These are phyloP conservation scores for Scaptomyza flava DNA, from an alignment of 2,888 invertebrate genomes.

Conservation along the genomic window DNA sequence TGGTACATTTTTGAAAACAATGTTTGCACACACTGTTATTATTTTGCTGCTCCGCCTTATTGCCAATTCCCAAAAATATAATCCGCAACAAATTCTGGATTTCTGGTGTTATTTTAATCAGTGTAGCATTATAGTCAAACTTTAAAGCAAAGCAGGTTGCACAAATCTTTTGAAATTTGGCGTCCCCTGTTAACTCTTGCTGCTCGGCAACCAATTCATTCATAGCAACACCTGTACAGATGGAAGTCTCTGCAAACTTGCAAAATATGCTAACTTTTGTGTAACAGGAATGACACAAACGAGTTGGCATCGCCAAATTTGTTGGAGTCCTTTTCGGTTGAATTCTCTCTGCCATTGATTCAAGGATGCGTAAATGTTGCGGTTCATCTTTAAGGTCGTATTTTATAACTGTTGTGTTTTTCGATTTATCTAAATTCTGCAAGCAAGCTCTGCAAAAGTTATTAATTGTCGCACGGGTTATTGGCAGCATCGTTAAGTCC, in stretches of 20 bases:
- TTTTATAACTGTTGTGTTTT: neutral
- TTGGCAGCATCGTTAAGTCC: conserved; percentile 26
- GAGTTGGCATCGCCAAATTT: conserved; percentile 17
- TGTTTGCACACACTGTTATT: conserved; percentile 24
- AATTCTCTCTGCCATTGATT: conserved; percentile 15
- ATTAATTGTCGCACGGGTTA: conserved; percentile 41
- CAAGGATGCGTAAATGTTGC: conserved; percentile 20
- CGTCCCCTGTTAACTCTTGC: neutral
- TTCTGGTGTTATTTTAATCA: neutral
- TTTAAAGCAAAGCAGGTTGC: conserved; percentile 36
- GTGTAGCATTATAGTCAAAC: neutral
- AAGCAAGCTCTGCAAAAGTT: conserved; percentile 43
- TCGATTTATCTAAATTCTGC: conserved; percentile 25
- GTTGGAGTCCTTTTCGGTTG: neutral
- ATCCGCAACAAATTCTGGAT: conserved; percentile 20
- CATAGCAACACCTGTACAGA: conserved; percentile 32
- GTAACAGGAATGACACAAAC: conserved; percentile 36
- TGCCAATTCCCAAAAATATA: conserved; percentile 22
- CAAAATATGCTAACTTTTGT: conserved; percentile 28
- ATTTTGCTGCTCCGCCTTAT: neutral
- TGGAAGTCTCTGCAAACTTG: conserved; percentile 42
- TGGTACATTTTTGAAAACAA: conserved; percentile 34
- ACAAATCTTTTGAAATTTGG: conserved; percentile 29
- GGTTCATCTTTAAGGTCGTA: conserved; percentile 18
- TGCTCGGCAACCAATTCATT: conserved; percentile 25